phyloP scores from a whole-genome alignment of 2,888 invertebrate species.

The Brenthis ino region DNA sequence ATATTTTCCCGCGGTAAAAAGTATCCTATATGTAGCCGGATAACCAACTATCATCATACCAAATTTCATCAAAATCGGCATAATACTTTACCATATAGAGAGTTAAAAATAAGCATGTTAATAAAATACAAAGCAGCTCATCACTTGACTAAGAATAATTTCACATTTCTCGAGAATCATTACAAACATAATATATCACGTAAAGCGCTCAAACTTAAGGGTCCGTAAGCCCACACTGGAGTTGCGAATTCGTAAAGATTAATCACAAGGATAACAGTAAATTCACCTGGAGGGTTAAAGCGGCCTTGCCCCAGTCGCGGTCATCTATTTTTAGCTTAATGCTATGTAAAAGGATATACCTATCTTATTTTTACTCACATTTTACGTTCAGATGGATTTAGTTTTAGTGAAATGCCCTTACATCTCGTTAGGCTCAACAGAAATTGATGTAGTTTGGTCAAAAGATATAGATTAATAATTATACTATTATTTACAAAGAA shows the following conservation, averaged over 20 bases:
- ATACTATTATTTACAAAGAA: too few relatives aligned
- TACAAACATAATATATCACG: constrained; percentile 24
- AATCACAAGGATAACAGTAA: constrained; percentile 68
- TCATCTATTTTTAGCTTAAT: constrained; percentile 71
- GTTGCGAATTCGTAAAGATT: constrained; percentile 64
- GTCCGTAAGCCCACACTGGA: constrained; percentile 24
- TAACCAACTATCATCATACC: too few relatives aligned
- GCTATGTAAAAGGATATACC: not conserved
- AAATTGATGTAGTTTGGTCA: too few relatives aligned
- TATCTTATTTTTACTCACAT: too few relatives aligned
- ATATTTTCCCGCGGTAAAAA: too few relatives aligned
- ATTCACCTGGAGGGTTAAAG: constrained; percentile 52
- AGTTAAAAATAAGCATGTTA: not conserved
- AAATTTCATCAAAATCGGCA: too few relatives aligned
- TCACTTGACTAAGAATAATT: not conserved
- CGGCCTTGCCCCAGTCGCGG: constrained; percentile 75
- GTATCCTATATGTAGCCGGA: too few relatives aligned
- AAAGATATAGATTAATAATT: too few relatives aligned
- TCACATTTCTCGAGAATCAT: constrained; percentile 10
- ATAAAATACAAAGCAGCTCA: not conserved
- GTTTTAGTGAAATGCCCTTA: too few relatives aligned
- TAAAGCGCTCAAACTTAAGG: constrained; percentile 21
- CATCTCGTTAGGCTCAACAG: too few relatives aligned
- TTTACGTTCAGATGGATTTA: too few relatives aligned
- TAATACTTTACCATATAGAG: too few relatives aligned